Evolutionary conservation across 2,888 invertebrate species (phyloP).

Genomic region (Homarus gammarus): DNA sequence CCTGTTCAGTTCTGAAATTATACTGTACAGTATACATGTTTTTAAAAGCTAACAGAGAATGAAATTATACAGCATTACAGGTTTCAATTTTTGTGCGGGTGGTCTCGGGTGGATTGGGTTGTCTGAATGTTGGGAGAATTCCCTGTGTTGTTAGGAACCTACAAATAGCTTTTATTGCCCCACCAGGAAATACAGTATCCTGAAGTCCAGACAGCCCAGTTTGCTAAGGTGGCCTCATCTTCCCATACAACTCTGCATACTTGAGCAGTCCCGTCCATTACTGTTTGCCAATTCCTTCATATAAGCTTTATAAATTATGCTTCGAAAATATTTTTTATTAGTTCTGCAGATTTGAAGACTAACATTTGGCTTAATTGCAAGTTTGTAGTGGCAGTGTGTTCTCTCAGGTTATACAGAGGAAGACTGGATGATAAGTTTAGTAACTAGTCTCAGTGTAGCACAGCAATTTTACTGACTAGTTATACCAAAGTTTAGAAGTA

Average conservation of each 20-base stretch:
- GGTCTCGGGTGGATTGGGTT: too few species aligned
- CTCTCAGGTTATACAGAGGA: neutral
- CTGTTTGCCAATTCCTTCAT: neutral
- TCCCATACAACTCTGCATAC: neutral
- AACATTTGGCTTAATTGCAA: neutral
- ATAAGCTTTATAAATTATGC: neutral
- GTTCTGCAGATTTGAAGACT: neutral
- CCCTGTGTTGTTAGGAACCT: too few species aligned
- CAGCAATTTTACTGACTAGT: neutral
- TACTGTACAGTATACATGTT: too few species aligned
- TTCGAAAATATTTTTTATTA: neutral
- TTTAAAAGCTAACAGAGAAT: too few species aligned
- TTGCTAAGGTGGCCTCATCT: too few species aligned
- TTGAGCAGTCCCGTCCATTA: neutral
- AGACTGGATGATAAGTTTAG: neutral
- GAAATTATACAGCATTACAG: too few species aligned
- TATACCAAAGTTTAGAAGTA: neutral
- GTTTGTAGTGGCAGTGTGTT: neutral
- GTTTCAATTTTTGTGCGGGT: too few species aligned
- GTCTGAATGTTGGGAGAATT: too few species aligned
- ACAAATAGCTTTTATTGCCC: too few species aligned
- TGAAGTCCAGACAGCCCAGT: too few species aligned
- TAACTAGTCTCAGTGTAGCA: neutral
- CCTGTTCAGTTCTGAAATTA: too few species aligned
- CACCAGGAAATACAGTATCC: too few species aligned